Conservation (phyloP, 2,113 vertebrate species). For the Podarcis cretensis region DNA sequence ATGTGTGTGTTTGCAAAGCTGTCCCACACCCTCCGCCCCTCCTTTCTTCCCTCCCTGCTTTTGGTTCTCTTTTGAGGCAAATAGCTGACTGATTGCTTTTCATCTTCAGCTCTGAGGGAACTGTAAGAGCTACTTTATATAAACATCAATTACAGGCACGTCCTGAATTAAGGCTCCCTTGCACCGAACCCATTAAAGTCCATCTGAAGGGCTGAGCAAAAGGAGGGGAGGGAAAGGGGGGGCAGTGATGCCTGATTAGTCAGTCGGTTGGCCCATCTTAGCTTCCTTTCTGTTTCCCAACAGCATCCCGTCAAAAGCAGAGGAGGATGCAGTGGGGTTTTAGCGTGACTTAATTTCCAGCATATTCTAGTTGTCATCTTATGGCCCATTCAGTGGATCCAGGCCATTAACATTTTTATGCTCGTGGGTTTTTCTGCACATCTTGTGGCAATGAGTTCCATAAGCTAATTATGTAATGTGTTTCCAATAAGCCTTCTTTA, state of each 20-base stretch:
- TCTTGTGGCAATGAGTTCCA: neutral
- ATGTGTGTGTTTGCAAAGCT: slow-evolving; percentile 64
- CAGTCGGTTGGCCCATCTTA: neutral
- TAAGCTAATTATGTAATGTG: neutral
- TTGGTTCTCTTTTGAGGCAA: slow-evolving; percentile 73
- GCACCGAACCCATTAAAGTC: slow-evolving; percentile 67
- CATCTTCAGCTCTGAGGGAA: slow-evolving; percentile 77
- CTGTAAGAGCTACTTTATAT: slow-evolving; percentile 81
- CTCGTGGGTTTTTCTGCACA: too few relatives aligned
- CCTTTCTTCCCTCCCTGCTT: slow-evolving; percentile 41
- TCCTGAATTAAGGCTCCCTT: slow-evolving; percentile 79
- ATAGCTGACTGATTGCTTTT: slow-evolving; percentile 80
- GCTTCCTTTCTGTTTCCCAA: neutral
- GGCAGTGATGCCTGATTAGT: slow-evolving; percentile 67
- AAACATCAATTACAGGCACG: slow-evolving; percentile 80
- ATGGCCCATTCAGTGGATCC: neutral
- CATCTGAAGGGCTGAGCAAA: slow-evolving; percentile 59
- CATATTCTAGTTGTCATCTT: neutral
- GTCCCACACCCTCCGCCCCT: slow-evolving; percentile 58
- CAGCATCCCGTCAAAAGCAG: too few relatives aligned
- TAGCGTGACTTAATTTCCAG: too few relatives aligned
- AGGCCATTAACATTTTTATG: neutral
- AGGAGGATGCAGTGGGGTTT: neutral
- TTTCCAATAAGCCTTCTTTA: neutral
- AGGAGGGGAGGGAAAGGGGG: slow-evolving; percentile 58